Percentiles rank a stretch among this genome's conserved stretches.
These are phyloP conservation scores for Ptychodera flava DNA, from an alignment of 35 echinoderm and acorn worm species.

Conservation along the genomic window DNA sequence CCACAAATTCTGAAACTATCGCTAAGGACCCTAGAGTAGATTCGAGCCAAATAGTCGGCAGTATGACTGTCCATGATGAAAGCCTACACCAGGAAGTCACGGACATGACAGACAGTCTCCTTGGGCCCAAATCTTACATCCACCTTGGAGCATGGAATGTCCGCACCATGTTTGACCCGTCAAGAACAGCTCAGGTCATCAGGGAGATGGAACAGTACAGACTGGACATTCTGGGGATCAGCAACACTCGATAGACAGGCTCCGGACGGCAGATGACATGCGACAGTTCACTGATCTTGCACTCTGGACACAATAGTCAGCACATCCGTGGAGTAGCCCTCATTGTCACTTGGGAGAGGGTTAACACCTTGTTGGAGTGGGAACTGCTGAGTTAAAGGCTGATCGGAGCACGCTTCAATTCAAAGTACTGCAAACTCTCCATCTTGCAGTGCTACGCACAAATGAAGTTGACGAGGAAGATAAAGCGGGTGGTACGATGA, in stretches of 20 bases:
- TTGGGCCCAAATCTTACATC: too few species aligned
- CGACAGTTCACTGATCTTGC: constrained; percentile 22
- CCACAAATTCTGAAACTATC: too few species aligned
- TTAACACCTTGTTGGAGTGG: constrained; percentile 12
- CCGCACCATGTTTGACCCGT: constrained; percentile 23
- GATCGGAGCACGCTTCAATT: constrained; percentile 4
- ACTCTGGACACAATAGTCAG: constrained; percentile 3
- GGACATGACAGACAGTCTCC: too few species aligned
- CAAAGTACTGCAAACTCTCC: constrained; percentile 11
- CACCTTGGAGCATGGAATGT: constrained; percentile 41
- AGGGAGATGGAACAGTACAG: constrained; percentile 19
- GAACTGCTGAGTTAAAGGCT: constrained; percentile 24
- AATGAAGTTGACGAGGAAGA: constrained; percentile 19
- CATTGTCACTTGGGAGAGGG: neutral
- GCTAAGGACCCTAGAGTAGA: too few species aligned
- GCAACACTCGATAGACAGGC: constrained; percentile 31
- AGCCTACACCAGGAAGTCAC: too few species aligned
- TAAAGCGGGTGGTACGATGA: constrained; percentile 17
- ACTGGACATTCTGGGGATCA: constrained; percentile 14
- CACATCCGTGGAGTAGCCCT: constrained; percentile 28
- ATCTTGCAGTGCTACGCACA: constrained; percentile 34
- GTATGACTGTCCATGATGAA: too few species aligned
- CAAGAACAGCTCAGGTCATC: constrained; percentile 23
- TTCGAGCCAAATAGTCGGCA: too few species aligned
- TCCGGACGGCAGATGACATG: constrained; percentile 6